Conservation (phyloP, 2,888 invertebrate species). For the Pachliopta kotzebuea region DNA sequence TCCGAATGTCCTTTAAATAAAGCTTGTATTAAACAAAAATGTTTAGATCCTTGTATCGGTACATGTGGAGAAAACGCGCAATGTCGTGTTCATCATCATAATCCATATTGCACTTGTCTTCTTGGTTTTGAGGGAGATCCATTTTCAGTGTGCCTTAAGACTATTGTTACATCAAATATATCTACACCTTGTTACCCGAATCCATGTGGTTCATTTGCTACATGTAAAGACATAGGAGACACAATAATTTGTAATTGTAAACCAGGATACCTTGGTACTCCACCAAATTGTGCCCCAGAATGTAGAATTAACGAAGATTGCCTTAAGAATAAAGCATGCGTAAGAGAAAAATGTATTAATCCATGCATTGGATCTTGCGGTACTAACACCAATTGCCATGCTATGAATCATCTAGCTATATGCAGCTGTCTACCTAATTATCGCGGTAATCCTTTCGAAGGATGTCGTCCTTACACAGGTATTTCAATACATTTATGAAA, state of each 20-base stretch:
- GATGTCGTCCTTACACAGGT: constrained; percentile 61
- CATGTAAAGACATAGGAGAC: constrained; percentile 78
- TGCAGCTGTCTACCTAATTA: constrained; percentile 85
- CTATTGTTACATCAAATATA: constrained; percentile 78
- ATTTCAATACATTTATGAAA: constrained; percentile 28
- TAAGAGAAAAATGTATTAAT: constrained; percentile 86
- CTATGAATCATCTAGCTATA: constrained; percentile 88
- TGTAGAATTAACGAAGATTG: constrained; percentile 89
- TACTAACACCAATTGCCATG: constrained; percentile 84
- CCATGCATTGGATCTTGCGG: constrained; percentile 88
- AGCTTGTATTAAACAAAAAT: constrained; percentile 88
- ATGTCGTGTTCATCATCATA: constrained; percentile 84
- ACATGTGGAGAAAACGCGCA: constrained; percentile 86
- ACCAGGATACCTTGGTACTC: constrained; percentile 83
- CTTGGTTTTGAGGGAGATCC: constrained; percentile 88
- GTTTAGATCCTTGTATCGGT: constrained; percentile 90
- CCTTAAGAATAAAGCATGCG: constrained; percentile 84
- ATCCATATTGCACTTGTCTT: constrained; percentile 87
- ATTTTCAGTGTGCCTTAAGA: constrained; percentile 76
- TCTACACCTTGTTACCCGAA: constrained; percentile 81
- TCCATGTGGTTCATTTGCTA: constrained; percentile 86
- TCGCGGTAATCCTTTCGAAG: constrained; percentile 87
- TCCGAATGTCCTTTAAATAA: constrained; percentile 89
- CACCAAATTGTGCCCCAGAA: constrained; percentile 87
- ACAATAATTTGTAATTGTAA: constrained; percentile 82